phyloP scores from a whole-genome alignment of 1,140 invertebrate species.

The Elysia chlorotica region DNA sequence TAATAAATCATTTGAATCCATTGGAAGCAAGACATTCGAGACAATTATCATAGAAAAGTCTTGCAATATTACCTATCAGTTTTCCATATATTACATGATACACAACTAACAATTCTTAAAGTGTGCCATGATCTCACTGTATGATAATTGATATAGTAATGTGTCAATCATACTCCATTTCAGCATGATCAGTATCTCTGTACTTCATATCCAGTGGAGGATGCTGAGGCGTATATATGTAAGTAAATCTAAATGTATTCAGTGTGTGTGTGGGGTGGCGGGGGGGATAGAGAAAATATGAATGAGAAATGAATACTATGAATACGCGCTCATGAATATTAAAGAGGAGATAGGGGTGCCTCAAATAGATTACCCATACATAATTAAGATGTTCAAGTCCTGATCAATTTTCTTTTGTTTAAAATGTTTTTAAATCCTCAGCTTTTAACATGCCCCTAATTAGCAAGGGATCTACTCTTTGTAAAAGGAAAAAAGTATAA shows the following conservation, averaged over 20 bases:
- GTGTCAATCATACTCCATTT: constrained; percentile 5
- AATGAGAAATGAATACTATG: not conserved
- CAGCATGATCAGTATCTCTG: constrained; percentile 26
- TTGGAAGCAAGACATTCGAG: too few relatives aligned
- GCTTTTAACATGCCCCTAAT: too few relatives aligned
- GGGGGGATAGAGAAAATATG: not conserved
- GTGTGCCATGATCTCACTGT: too few relatives aligned
- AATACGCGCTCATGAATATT: not conserved
- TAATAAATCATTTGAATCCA: too few relatives aligned
- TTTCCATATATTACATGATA: too few relatives aligned
- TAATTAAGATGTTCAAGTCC: not conserved
- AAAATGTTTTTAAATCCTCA: too few relatives aligned
- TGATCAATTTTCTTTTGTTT: not conserved
- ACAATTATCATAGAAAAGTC: too few relatives aligned
- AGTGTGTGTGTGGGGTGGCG: not conserved
- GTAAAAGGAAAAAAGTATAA: too few relatives aligned
- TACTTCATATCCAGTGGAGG: constrained; percentile 8
- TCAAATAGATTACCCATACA: not conserved
- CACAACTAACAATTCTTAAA: too few relatives aligned
- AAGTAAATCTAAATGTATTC: constrained; percentile 1
- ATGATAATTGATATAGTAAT: too few relatives aligned
- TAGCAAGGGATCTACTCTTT: too few relatives aligned
- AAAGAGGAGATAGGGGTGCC: not conserved
- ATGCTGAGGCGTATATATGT: constrained; percentile 22
- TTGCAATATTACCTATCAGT: too few relatives aligned